Conservation (phyloP, 1,140 invertebrate species). For the Mya arenaria region DNA sequence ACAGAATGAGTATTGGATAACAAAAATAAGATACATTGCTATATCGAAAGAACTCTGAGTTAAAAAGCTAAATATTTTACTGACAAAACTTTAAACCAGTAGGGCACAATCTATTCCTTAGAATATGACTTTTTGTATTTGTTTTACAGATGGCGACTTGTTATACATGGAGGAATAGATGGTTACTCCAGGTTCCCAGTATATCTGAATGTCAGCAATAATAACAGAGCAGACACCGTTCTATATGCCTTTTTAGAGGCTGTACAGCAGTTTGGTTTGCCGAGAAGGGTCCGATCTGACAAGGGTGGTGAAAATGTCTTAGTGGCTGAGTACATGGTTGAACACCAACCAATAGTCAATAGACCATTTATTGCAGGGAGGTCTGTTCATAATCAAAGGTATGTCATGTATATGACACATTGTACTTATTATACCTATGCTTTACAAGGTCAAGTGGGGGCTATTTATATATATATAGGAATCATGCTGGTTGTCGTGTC, state of each 20-base stretch:
- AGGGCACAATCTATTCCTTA: background rate
- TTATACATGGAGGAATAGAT: slow-evolving; percentile 62
- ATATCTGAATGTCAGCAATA: slow-evolving; percentile 46
- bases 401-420: background rate
- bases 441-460: too few relatives aligned
- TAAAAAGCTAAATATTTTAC: background rate
- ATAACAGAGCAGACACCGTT: slow-evolving; percentile 56
- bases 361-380: slow-evolving; percentile 16
- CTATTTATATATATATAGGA: too few relatives aligned
- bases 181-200: slow-evolving; percentile 53
- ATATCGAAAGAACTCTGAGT: background rate
- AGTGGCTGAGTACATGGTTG: slow-evolving; percentile 56
- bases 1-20: background rate
- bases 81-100: background rate
- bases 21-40: background rate
- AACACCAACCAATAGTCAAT: background rate
- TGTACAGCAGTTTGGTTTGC: slow-evolving; percentile 51
- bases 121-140: background rate
- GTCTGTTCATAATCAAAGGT: slow-evolving; percentile 18
- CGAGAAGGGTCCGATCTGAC: slow-evolving; percentile 53
- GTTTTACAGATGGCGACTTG: slow-evolving; percentile 56
- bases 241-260: slow-evolving; percentile 53
- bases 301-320: slow-evolving; percentile 58
- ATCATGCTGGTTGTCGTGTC: background rate
- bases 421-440: background rate